A percentile compares a stretch with the other conserved stretches of the same genome.
phyloP scores from a whole-genome alignment of 1,140 invertebrate species.

The Drosophila cardini region DNA sequence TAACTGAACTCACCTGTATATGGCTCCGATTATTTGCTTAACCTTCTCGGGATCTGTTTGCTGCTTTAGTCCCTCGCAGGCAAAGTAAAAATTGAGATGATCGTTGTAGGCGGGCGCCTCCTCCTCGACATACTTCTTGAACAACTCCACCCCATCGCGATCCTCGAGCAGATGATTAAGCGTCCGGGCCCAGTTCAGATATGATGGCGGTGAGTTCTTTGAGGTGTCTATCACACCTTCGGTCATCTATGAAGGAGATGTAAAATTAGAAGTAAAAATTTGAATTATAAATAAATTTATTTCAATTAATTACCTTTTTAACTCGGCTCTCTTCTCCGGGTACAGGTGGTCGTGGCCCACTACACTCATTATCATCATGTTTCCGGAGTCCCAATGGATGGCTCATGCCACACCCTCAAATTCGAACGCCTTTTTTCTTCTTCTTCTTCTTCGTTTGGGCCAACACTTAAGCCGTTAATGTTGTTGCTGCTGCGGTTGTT shows the following conservation, averaged over 20 bases:
- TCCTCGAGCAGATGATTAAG: slow-evolving; percentile 93
- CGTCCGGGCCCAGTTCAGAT: slow-evolving; percentile 94
- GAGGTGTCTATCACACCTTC: slow-evolving; percentile 85
- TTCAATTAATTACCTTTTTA: slow-evolving; percentile 73
- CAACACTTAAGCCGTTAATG: slow-evolving; percentile 21
- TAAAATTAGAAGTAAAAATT: background rate
- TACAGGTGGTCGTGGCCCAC: slow-evolving; percentile 84
- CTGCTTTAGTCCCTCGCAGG: slow-evolving; percentile 94
- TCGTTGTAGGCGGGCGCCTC: slow-evolving; percentile 92
- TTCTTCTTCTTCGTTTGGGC: slow-evolving; percentile 14
- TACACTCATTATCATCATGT: slow-evolving; percentile 85
- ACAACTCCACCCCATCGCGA: slow-evolving; percentile 93
- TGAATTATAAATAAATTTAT: background rate
- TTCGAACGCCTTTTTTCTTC: slow-evolving; percentile 39
- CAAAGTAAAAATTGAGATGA: slow-evolving; percentile 95
- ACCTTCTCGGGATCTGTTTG: slow-evolving; percentile 90
- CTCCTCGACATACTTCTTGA: slow-evolving; percentile 92
- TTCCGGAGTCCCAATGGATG: slow-evolving; percentile 80
- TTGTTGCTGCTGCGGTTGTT: slow-evolving; percentile 7
- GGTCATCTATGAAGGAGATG: slow-evolving; percentile 71
- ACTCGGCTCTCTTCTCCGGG: slow-evolving; percentile 84
- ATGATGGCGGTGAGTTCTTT: slow-evolving; percentile 89
- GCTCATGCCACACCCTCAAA: slow-evolving; percentile 84
- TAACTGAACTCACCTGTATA: slow-evolving; percentile 91
- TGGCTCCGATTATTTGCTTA: slow-evolving; percentile 91